Evolutionary conservation across 2,797 vertebrate species (phyloP).

Genomic region (Micropoecilia bifurca): DNA sequence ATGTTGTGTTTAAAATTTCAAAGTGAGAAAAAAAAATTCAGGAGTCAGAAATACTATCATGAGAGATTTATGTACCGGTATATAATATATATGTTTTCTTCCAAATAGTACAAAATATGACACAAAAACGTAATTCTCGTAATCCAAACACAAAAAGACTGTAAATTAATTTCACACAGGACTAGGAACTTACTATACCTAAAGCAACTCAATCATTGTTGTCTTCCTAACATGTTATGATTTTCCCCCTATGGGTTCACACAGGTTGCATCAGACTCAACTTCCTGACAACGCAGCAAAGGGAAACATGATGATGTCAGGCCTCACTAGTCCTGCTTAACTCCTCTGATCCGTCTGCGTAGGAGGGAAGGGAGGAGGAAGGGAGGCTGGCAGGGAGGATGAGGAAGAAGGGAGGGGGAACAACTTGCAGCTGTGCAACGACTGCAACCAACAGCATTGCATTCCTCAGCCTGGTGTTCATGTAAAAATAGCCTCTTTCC

Average conservation of each 20-base stretch:
- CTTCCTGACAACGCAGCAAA: constrained; percentile 75
- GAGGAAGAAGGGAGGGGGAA: constrained; percentile 4
- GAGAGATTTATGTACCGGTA: no score
- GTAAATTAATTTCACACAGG: neutral
- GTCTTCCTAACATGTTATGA: neutral
- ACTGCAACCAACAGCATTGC: constrained; percentile 41
- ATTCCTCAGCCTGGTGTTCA: constrained; percentile 73
- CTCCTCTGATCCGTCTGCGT: constrained; percentile 24
- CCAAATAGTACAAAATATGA: neutral
- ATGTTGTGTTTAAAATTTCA: neutral
- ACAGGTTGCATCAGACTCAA: constrained; percentile 81
- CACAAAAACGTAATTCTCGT: neutral
- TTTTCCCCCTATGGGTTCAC: constrained; percentile 14
- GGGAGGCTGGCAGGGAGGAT: neutral
- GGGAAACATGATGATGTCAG: constrained; percentile 74
- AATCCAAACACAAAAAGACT: neutral
- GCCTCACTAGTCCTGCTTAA: constrained; percentile 59
- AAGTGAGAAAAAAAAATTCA: neutral
- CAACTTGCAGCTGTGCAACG: constrained; percentile 70
- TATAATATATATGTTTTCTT: no score
- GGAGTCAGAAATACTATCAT: neutral
- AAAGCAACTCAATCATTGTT: neutral
- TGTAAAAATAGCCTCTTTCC: constrained; percentile 72
- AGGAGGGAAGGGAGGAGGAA: constrained; percentile 20
- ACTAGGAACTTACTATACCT: neutral